These are phyloP conservation scores for Thripadectes ignobilis DNA, from an alignment of 2,797 vertebrate species.

Conservation along the genomic window DNA sequence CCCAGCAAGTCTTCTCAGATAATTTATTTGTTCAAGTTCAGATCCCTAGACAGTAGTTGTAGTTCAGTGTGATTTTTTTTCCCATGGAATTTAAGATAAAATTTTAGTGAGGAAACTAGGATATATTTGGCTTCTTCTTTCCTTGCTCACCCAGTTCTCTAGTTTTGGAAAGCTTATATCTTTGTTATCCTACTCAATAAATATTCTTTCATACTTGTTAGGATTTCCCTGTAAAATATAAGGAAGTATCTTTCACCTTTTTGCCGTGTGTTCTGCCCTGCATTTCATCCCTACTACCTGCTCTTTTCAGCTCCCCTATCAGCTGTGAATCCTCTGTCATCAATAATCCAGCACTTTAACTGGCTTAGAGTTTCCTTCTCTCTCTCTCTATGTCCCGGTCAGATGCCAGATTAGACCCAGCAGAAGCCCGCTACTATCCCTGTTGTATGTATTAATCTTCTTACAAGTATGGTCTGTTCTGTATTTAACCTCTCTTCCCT, in stretches of 20 bases:
- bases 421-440: slow-evolving; percentile 40
- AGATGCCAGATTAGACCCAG: slow-evolving; percentile 50
- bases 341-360: slow-evolving; percentile 53
- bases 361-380: slow-evolving; percentile 54
- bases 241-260: neutral
- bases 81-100: neutral
- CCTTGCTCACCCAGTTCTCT: neutral
- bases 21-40: neutral
- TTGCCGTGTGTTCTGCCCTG: neutral
- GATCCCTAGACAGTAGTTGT: neutral
- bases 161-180: neutral
- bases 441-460: slow-evolving; percentile 51
- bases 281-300: neutral
- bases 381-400: slow-evolving; percentile 42
- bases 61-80: neutral
- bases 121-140: neutral
- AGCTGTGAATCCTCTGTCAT: slow-evolving; percentile 44
- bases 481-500: slow-evolving; percentile 47
- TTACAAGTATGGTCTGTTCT: slow-evolving; percentile 40
- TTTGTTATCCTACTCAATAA: neutral
- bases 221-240: neutral
- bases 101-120: neutral
- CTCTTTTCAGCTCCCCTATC: slow-evolving; percentile 4
- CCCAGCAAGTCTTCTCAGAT: neutral
- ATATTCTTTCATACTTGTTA: neutral